Evolutionary conservation across 2,797 vertebrate species (phyloP).

Genomic region (Eospalax fontanierii): DNA sequence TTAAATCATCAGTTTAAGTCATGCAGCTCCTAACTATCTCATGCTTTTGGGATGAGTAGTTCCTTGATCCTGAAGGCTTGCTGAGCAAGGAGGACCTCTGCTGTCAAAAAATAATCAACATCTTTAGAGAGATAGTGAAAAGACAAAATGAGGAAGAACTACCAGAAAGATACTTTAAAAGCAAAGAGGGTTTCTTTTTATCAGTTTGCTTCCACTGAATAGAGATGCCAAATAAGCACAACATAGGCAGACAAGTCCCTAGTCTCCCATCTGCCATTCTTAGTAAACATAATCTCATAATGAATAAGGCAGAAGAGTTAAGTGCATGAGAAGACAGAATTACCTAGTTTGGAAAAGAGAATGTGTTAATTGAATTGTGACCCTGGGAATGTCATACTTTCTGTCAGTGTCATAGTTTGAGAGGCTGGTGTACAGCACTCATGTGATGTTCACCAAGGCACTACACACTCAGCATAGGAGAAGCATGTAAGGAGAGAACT

Average conservation of each 20-base stretch:
- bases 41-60: background rate
- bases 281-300: background rate
- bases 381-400: slow-evolving; percentile 42
- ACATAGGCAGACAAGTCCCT: background rate
- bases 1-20: slow-evolving; percentile 49
- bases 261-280: background rate
- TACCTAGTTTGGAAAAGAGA: background rate
- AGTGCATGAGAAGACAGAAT: slow-evolving; percentile 36
- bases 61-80: slow-evolving; percentile 22
- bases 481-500: background rate
- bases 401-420: slow-evolving; percentile 5
- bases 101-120: slow-evolving; percentile 59
- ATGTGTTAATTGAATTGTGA: background rate
- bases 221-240: background rate
- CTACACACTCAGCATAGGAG: slow-evolving; percentile 18
- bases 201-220: slow-evolving; percentile 29
- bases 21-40: background rate
- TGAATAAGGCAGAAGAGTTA: slow-evolving; percentile 36
- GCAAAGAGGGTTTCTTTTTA: background rate
- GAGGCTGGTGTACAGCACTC: background rate
- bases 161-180: background rate
- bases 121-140: background rate
- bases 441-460: background rate
- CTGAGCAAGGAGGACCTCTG: slow-evolving; percentile 80
- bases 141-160: background rate